phyloP scores from a whole-genome alignment of 2,888 invertebrate genomes.

The Sclerodermus sp. region DNA sequence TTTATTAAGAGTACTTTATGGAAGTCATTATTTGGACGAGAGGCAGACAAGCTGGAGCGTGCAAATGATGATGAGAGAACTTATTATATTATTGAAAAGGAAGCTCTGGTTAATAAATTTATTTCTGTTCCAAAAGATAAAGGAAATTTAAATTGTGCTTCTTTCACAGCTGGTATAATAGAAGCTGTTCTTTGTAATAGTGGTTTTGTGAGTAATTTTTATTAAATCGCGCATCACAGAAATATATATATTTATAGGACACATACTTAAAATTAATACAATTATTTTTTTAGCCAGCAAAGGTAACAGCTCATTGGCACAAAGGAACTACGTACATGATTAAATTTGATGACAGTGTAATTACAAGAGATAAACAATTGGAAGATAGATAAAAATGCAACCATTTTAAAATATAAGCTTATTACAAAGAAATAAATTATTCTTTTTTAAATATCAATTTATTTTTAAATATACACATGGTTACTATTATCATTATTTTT shows the following conservation, averaged over 20 bases:
- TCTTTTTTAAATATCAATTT: background rate
- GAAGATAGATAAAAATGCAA: slow-evolving; percentile 83
- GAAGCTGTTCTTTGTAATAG: slow-evolving; percentile 93
- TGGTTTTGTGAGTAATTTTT: slow-evolving; percentile 81
- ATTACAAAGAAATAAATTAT: background rate
- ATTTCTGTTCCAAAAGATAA: slow-evolving; percentile 99
- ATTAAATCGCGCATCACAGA: too few species aligned
- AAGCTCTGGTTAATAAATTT: slow-evolving; percentile 93
- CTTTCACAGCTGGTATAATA: slow-evolving; percentile 97
- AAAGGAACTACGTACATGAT: slow-evolving; percentile 99
- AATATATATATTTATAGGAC: slow-evolving; percentile 4
- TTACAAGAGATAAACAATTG: slow-evolving; percentile 85
- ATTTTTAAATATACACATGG: background rate
- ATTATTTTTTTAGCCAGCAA: slow-evolving; percentile 61
- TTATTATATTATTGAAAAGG: slow-evolving; percentile 98
- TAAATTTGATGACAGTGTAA: slow-evolving; percentile 92
- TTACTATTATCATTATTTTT: background rate
- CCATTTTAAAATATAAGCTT: background rate
- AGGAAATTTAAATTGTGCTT: slow-evolving; percentile 94
- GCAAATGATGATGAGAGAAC: slow-evolving; percentile 98
- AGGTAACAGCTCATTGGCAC: slow-evolving; percentile 99
- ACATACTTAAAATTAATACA: background rate
- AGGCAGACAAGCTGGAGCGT: slow-evolving; percentile 97
- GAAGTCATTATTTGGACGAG: slow-evolving; percentile 97
- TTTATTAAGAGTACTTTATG: slow-evolving; percentile 96